Conservation (phyloP, 2,797 vertebrate genomes). For the Varecia variegata region DNA sequence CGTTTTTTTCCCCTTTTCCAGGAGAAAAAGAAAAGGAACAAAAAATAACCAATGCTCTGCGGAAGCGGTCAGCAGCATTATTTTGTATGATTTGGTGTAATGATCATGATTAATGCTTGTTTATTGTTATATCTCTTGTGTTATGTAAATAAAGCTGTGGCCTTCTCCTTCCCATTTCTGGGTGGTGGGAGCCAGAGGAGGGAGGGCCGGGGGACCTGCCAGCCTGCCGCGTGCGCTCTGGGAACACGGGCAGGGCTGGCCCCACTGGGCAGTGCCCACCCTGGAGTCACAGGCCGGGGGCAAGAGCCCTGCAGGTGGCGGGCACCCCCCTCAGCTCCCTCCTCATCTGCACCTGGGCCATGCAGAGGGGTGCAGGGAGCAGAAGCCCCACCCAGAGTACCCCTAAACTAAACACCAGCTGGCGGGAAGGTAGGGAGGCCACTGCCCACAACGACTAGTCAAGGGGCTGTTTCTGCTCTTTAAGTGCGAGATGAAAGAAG, state of each 20-base stretch:
- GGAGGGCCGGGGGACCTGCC: background rate
- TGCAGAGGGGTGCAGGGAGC: background rate
- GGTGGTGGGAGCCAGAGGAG: background rate
- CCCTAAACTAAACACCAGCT: background rate
- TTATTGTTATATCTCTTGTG: slow-evolving; percentile 27
- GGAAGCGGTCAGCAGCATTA: slow-evolving; percentile 64
- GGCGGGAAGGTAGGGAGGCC: fast-evolving
- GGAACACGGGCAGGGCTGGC: background rate
- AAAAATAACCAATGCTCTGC: background rate
- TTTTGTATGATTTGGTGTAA: slow-evolving; percentile 58
- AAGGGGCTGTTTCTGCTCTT: background rate
- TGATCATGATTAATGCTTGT: slow-evolving; percentile 69
- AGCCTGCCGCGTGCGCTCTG: background rate
- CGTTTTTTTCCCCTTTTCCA: slow-evolving; percentile 36
- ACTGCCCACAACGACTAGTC: background rate
- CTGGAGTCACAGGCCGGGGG: background rate
- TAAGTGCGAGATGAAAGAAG: background rate
- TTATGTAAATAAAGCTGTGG: slow-evolving; percentile 66
- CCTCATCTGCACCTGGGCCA: background rate
- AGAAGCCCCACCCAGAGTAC: background rate
- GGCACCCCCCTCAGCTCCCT: fast-evolving
- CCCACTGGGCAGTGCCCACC: background rate
- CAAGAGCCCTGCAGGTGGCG: background rate
- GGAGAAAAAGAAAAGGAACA: slow-evolving; percentile 51
- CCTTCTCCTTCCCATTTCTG: slow-evolving; percentile 53